A percentile compares a stretch with the other conserved stretches of the same genome.
Evolutionary conservation across 2,888 invertebrate genomes (phyloP).

Genomic region (Lepidocyrtinus sp.): DNA sequence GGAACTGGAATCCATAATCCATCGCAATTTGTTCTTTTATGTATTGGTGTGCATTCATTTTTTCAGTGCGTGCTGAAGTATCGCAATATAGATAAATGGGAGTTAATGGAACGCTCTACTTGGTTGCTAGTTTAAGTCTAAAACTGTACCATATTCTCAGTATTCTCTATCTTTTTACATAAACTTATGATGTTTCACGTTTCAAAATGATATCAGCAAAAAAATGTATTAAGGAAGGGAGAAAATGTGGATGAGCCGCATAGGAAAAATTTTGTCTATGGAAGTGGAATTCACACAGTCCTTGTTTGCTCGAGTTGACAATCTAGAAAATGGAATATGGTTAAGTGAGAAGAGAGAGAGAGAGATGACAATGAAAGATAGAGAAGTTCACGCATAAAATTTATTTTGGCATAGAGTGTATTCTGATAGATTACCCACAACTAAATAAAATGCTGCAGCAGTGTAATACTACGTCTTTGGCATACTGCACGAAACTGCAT

Average conservation of each 20-base stretch:
- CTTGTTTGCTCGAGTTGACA: constrained; percentile 3
- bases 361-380: neutral
- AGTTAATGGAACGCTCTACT: too few relatives aligned
- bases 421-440: neutral
- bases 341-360: neutral
- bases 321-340: neutral
- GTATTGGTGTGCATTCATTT: too few relatives aligned
- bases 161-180: too few relatives aligned
- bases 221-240: neutral
- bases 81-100: too few relatives aligned
- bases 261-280: neutral
- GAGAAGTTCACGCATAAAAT: neutral
- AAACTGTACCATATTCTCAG: too few relatives aligned
- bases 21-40: too few relatives aligned
- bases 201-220: neutral
- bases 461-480: neutral
- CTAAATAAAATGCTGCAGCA: neutral
- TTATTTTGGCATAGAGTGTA: neutral
- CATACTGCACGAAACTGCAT: constrained; percentile 15
- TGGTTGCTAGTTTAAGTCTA: too few relatives aligned
- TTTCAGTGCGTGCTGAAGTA: too few relatives aligned
- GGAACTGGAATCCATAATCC: too few relatives aligned
- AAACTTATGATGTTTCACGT: too few relatives aligned
- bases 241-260: neutral
- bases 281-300: neutral